phyloP scores from a whole-genome alignment of 1,140 invertebrate species.

The Drepana arcuata region DNA sequence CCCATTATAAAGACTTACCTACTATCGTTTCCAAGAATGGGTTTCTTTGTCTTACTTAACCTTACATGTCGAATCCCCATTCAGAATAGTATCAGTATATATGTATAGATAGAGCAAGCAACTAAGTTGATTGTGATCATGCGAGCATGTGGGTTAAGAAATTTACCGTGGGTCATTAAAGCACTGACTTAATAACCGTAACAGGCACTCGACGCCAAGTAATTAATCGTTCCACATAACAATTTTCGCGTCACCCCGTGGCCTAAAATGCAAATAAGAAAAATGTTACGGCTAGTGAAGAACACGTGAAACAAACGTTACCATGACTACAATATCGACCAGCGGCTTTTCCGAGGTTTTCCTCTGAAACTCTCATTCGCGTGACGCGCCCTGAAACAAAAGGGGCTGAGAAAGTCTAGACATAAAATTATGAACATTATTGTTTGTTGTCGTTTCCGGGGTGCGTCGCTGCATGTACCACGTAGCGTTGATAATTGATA shows the following conservation, averaged over 20 bases:
- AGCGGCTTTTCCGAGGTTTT: slow-evolving; percentile 64
- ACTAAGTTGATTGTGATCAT: no score
- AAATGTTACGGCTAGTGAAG: slow-evolving; percentile 39
- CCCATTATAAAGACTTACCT: no score
- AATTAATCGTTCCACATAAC: slow-evolving; percentile 27
- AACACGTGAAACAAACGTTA: slow-evolving; percentile 62
- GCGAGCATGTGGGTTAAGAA: no score
- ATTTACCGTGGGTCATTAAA: no score
- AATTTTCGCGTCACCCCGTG: slow-evolving; percentile 33
- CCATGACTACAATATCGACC: slow-evolving; percentile 65
- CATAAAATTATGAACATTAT: no score
- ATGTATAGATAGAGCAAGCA: no score
- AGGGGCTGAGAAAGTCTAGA: slow-evolving; percentile 45
- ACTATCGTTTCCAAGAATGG: no score
- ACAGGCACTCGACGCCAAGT: slow-evolving; percentile 1
- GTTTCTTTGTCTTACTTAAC: no score
- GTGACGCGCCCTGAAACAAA: slow-evolving; percentile 58
- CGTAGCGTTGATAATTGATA: slow-evolving; percentile 10
- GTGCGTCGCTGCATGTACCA: slow-evolving; percentile 15
- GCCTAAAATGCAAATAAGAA: slow-evolving; percentile 66
- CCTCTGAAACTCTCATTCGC: slow-evolving; percentile 57
- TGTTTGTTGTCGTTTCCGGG: no score
- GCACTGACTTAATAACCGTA: neutral
- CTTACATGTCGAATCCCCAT: no score
- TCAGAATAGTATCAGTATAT: no score